These are phyloP conservation scores for Nerophis ophidion DNA, from an alignment of 2,113 vertebrate species.

Conservation along the genomic window DNA sequence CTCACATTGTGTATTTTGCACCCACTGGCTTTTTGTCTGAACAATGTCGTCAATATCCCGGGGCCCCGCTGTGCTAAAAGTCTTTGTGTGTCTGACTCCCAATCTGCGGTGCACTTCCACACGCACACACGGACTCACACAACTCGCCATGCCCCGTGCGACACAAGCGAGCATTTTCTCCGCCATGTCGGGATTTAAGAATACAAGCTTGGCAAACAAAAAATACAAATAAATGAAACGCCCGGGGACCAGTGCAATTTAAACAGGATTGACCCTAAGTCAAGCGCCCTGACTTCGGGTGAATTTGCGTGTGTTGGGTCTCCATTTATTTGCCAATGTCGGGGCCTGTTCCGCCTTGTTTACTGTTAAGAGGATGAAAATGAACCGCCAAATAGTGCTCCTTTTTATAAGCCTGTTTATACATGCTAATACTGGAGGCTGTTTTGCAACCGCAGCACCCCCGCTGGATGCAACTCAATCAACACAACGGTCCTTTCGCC, in stretches of 20 bases:
- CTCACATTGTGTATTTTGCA: neutral
- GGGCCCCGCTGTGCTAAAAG: slow-evolving; percentile 12
- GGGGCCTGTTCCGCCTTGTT: slow-evolving; percentile 71
- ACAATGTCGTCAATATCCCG: neutral
- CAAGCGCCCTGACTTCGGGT: slow-evolving; percentile 40
- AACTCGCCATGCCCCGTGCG: slow-evolving; percentile 15
- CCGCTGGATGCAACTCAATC: slow-evolving; percentile 63
- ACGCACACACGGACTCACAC: slow-evolving; percentile 7
- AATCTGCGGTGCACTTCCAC: slow-evolving; percentile 4
- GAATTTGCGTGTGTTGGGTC: slow-evolving; percentile 52
- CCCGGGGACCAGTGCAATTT: slow-evolving; percentile 39
- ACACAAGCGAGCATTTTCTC: slow-evolving; percentile 45
- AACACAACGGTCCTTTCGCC: slow-evolving; percentile 32
- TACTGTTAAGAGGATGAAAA: slow-evolving; percentile 72
- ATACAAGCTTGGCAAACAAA: slow-evolving; percentile 53
- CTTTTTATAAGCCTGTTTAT: slow-evolving; percentile 71
- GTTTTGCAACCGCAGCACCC: slow-evolving; percentile 52
- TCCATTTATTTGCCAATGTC: slow-evolving; percentile 63
- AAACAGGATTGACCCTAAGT: slow-evolving; percentile 66
- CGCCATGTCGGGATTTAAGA: slow-evolving; percentile 41
- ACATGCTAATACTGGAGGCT: slow-evolving; percentile 66
- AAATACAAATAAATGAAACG: slow-evolving; percentile 22
- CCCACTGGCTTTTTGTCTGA: neutral
- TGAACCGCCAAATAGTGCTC: slow-evolving; percentile 67
- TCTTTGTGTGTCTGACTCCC: slow-evolving; percentile 11